Evolutionary conservation across 2,113 vertebrate genomes (phyloP).

Genomic region (Speoplatyrhinus poulsoni): DNA sequence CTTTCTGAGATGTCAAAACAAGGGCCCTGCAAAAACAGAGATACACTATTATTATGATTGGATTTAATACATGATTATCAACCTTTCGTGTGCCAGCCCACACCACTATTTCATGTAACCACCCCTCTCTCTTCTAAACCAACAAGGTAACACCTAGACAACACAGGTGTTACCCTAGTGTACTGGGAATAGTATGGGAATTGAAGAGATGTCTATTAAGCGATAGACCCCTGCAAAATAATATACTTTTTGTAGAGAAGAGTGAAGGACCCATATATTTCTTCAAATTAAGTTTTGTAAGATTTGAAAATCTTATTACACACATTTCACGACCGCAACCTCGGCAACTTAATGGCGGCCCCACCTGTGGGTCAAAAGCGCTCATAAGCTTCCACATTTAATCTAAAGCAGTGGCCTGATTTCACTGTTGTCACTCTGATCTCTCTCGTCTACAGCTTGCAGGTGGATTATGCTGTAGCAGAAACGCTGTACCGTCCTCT

Average conservation of each 20-base stretch:
- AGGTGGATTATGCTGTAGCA: not conserved
- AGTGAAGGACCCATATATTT: not conserved
- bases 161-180: no score
- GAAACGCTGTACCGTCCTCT: no score
- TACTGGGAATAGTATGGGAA: no score
- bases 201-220: no score
- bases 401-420: conserved; percentile 15
- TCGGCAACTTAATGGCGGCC: conserved; percentile 6
- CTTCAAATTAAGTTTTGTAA: no score
- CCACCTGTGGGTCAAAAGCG: conserved; percentile 15
- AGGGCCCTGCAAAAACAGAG: conserved; percentile 63
- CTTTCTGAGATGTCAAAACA: conserved; percentile 54
- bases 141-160: no score
- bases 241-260: not conserved
- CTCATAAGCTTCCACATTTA: not conserved
- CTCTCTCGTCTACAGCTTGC: conserved; percentile 1
- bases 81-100: conserved; percentile 2
- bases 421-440: not conserved
- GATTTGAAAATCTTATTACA: not conserved
- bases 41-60: conserved; percentile 58
- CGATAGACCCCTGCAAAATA: not conserved
- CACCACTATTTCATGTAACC: conserved; percentile 20
- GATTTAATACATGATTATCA: conserved; percentile 58
- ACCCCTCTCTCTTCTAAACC: not conserved
- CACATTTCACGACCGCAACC: not conserved